A percentile compares a stretch with the other conserved stretches of the same genome.
Evolutionary conservation across 1,140 invertebrate species (phyloP).

Genomic region (Hirudo medicinalis): DNA sequence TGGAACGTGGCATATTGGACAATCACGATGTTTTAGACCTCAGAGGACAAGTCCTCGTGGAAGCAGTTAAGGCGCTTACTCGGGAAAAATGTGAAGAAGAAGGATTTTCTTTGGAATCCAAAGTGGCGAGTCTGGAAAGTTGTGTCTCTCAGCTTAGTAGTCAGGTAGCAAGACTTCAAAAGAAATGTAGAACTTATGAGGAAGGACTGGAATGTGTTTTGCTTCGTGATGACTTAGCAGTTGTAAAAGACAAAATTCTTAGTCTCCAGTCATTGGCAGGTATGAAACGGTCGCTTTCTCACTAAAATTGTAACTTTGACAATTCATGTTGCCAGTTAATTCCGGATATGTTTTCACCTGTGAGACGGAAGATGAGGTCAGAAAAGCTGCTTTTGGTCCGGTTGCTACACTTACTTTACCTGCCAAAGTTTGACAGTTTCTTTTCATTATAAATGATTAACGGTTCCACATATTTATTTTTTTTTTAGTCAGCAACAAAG

Average conservation of each 20-base stretch:
- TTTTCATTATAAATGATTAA: too few species aligned
- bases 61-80: background rate
- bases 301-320: background rate
- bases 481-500: too few species aligned
- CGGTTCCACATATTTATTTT: too few species aligned
- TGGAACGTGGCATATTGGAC: background rate
- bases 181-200: background rate
- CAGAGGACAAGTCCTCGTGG: background rate
- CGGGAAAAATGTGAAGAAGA: background rate
- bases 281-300: too few species aligned
- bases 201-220: background rate
- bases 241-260: constrained; percentile 8
- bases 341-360: background rate
- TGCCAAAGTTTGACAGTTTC: too few species aligned
- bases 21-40: constrained; percentile 6
- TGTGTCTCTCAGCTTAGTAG: background rate
- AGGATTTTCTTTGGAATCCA: background rate
- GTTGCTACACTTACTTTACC: too few species aligned
- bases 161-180: background rate
- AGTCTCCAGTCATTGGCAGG: background rate
- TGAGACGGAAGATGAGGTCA: too few species aligned
- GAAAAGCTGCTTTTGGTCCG: too few species aligned
- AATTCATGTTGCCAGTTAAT: background rate
- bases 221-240: background rate
- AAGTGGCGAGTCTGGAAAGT: background rate